phyloP scores from a whole-genome alignment of 64 coral and sea anemone species.

The Acropora tenuis region DNA sequence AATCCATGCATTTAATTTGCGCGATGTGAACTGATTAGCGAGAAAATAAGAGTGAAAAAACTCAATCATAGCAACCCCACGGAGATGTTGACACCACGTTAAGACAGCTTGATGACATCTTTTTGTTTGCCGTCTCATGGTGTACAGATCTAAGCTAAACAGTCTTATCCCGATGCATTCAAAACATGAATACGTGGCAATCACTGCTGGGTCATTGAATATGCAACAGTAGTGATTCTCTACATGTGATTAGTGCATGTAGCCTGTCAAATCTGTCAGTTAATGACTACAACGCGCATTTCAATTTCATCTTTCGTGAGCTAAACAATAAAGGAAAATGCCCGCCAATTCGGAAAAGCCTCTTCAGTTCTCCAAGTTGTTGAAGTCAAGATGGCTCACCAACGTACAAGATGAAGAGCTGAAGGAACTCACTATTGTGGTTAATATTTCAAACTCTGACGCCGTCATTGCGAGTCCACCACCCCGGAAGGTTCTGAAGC shows the following conservation, averaged over 20 bases:
- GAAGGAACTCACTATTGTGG: constrained; percentile 65
- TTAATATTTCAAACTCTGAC: constrained; percentile 62
- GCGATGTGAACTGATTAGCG: too few relatives aligned
- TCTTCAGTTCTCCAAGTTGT: constrained; percentile 67
- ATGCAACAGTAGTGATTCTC: background rate
- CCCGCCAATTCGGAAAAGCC: constrained; percentile 4
- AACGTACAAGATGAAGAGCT: constrained; percentile 55
- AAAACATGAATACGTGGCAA: too few relatives aligned
- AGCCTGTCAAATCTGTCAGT: background rate
- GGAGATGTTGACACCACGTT: too few relatives aligned
- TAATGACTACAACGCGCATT: background rate
- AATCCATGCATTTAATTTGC: too few relatives aligned
- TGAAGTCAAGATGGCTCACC: constrained; percentile 64
- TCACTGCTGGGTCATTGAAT: background rate
- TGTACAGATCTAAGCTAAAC: too few relatives aligned
- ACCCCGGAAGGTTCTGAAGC: constrained; percentile 48
- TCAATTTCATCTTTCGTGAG: background rate
- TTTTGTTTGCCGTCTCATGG: too few relatives aligned
- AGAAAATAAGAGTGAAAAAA: too few relatives aligned
- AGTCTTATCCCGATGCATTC: too few relatives aligned
- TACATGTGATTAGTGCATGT: background rate
- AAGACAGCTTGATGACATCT: too few relatives aligned
- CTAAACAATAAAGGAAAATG: background rate
- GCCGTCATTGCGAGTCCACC: constrained; percentile 23
- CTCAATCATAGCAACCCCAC: too few relatives aligned